A percentile compares a stretch with the other conserved stretches of the same genome.
phyloP scores from a whole-genome alignment of 1,140 invertebrate species.

The Idris sp. region DNA sequence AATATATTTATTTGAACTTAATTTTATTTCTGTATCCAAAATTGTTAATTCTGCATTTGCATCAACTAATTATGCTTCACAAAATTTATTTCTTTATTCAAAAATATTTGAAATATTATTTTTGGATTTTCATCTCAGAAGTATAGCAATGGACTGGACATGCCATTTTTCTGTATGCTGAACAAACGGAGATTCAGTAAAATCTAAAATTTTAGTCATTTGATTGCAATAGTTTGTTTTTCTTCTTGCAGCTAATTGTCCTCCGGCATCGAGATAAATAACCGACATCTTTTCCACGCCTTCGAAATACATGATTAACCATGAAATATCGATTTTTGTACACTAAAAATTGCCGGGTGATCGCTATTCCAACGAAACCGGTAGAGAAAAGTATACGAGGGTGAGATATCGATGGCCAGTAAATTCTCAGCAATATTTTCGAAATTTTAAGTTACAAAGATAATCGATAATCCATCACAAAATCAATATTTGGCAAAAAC shows the following conservation, averaged over 20 bases:
- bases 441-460: conserved; percentile 34
- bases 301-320: conserved; percentile 78
- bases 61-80: too few species aligned
- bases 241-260: conserved; percentile 51
- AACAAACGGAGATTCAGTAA: neutral
- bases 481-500: too few species aligned
- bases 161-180: too few species aligned
- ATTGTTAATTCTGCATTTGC: too few species aligned
- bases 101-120: too few species aligned
- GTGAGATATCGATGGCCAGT: conserved; percentile 27
- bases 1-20: too few species aligned
- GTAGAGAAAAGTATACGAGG: conserved; percentile 28
- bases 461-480: conserved; percentile 35
- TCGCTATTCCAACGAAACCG: conserved; percentile 35
- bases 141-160: too few species aligned
- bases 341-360: conserved; percentile 59
- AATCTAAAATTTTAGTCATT: conserved; percentile 46
- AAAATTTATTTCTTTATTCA: too few species aligned
- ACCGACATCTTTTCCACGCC: conserved; percentile 78
- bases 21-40: too few species aligned
- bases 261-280: conserved; percentile 77
- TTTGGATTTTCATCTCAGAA: too few species aligned
- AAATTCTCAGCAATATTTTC: conserved; percentile 36
- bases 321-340: conserved; percentile 79
- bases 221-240: conserved; percentile 36